Conservation (phyloP, 2,888 invertebrate genomes). For the Odontothrips loti region DNA sequence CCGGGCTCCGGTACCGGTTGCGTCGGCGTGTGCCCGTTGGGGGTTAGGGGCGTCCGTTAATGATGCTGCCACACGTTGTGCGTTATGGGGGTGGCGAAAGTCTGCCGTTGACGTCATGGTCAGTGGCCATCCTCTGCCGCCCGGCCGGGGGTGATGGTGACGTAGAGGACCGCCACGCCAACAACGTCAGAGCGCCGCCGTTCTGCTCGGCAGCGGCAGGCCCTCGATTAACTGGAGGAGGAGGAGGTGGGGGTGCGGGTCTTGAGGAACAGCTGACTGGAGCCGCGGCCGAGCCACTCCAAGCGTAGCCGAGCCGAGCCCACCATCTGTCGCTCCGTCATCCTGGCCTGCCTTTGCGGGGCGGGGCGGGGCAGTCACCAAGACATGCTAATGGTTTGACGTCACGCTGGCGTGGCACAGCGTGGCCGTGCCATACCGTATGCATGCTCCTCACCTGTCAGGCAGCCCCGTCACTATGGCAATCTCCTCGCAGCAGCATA, state of each 20-base stretch:
- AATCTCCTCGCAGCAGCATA: too few relatives aligned
- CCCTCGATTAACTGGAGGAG: background rate
- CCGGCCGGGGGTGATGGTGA: too few relatives aligned
- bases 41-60: too few relatives aligned
- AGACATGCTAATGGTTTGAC: slow-evolving; percentile 15
- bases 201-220: slow-evolving; percentile 20
- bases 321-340: slow-evolving; percentile 8
- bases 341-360: background rate
- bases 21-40: background rate
- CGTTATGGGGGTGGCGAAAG: background rate
- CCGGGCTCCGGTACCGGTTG: background rate
- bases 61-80: background rate
- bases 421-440: background rate
- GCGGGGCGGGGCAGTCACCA: background rate
- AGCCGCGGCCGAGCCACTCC: background rate
- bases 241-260: background rate
- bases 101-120: background rate
- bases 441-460: background rate
- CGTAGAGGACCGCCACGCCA: background rate
- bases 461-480: background rate
- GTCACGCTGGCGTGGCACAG: background rate
- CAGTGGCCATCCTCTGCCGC: background rate
- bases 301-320: background rate
- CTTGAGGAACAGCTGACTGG: slow-evolving; percentile 22
- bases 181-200: background rate